Base-by-base conservation (phyloP, 2,797 vertebrate genomes). In the Trachurus trachurus region DNA sequence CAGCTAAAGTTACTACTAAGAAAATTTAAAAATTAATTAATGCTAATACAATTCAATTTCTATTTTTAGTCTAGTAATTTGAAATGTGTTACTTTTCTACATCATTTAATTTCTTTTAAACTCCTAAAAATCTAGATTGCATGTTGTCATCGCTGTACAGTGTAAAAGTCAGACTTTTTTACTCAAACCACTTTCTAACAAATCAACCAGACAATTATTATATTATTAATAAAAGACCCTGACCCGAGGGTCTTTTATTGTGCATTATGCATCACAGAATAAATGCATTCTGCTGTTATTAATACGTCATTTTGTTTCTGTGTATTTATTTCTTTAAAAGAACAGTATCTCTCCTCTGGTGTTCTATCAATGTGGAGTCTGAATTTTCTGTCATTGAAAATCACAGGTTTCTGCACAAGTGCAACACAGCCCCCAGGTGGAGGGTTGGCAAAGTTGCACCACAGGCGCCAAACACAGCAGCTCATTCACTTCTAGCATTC, bases 381-480 rank as follows among this genome's bases (percentile, higher is more conserved):
- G 8, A 44, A 9, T 50, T 39, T 17, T 52, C 15, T 42, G 0
- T 15, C 13, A 39, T 1, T 70, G 6, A 44, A n/a, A 65, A 37
- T 9, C 1, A 10, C 44, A 40, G 13, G 11, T 26, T 53, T n/a
- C 42, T 47, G n/a, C 34, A 40, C 21, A 52, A 80, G 83, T 74
- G 53, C 86, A 89, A 91, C 66, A 90, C 76, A 5, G 84, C 86
- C 90, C 74, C 85, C 90, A 47, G n/a, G 69, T 88, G 94, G 84
- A 54, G 0, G 0, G 0, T 16, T 6, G 9, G 6, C 8, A 8
- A 13, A 39, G 47, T 69, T 86, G 80, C 90, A 88, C 10, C 44
- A 50, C 15, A 47, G 9, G 0, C 2, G 4, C 1, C 11, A 31
- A 60, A 50, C 34, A 9, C 34, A 15, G 4, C 9, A n/a, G n/a